These are phyloP conservation scores for Teleogryllus occipitalis DNA, from an alignment of 1,140 invertebrate species.

Conservation along the genomic window DNA sequence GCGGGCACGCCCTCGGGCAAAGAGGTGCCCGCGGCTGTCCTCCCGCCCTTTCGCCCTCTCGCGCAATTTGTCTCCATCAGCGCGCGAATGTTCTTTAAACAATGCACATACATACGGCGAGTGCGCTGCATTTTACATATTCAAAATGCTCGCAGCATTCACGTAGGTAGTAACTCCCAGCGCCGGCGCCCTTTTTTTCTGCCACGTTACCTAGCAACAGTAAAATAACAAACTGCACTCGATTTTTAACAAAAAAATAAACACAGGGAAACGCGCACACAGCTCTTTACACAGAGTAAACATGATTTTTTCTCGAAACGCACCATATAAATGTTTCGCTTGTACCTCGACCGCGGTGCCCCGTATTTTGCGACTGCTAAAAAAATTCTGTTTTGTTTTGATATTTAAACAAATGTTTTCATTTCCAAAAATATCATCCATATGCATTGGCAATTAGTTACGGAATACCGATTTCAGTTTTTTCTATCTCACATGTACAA, in stretches of 20 bases:
- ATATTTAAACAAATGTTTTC: slow-evolving; percentile 6
- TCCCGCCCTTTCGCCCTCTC: not conserved
- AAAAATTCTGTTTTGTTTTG: slow-evolving; percentile 6
- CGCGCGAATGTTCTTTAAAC: slow-evolving; percentile 1
- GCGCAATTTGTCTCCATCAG: not conserved
- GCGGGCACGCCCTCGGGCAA: too few species aligned
- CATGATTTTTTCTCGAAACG: not conserved
- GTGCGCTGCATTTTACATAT: not conserved
- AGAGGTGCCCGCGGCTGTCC: not conserved
- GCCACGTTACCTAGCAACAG: not conserved
- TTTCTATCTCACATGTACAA: not conserved
- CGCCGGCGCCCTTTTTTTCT: not conserved
- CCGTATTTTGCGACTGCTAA: not conserved
- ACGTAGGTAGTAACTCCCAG: not conserved
- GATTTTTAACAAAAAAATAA: slow-evolving; percentile 6
- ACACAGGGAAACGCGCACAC: not conserved
- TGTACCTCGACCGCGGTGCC: not conserved
- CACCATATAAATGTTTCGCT: slow-evolving; percentile 1
- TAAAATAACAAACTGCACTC: slow-evolving; percentile 5
- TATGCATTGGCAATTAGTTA: slow-evolving; percentile 1
- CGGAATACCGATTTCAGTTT: slow-evolving; percentile 4
- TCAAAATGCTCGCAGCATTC: not conserved
- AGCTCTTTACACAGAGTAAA: slow-evolving; percentile 4
- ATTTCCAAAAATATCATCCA: slow-evolving; percentile 5
- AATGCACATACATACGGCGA: not conserved